phyloP scores from a whole-genome alignment of 2,113 vertebrate species.

The Callionymus lyra region DNA sequence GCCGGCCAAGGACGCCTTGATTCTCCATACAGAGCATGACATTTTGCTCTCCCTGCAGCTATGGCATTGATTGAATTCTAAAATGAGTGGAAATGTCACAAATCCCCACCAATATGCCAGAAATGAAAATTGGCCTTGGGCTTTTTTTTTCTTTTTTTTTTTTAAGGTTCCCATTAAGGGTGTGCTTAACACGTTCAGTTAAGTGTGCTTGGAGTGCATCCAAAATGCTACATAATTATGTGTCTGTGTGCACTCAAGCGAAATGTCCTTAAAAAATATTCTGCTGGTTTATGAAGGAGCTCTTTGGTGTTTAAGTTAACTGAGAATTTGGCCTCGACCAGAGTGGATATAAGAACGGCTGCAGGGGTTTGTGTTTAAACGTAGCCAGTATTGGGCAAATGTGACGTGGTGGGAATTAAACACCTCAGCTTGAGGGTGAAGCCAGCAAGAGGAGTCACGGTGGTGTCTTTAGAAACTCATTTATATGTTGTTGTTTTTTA shows the following conservation, averaged over 20 bases:
- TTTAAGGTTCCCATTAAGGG: slow-evolving; percentile 46
- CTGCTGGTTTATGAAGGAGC: too few relatives aligned
- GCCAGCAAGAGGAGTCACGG: too few relatives aligned
- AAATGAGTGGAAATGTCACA: slow-evolving; percentile 60
- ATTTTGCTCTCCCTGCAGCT: slow-evolving; percentile 46
- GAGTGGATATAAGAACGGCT: too few relatives aligned
- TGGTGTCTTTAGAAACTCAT: too few relatives aligned
- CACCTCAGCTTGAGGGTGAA: too few relatives aligned
- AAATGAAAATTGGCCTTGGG: slow-evolving; percentile 57
- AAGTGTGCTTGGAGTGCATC: slow-evolving; percentile 51
- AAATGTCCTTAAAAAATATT: slow-evolving; percentile 32
- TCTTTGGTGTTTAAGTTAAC: too few relatives aligned
- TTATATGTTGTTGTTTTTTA: too few relatives aligned
- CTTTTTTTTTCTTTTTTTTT: slow-evolving; percentile 15
- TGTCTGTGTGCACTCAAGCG: slow-evolving; percentile 33
- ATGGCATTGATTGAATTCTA: slow-evolving; percentile 59
- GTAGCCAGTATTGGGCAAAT: too few relatives aligned
- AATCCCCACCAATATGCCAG: slow-evolving; percentile 40
- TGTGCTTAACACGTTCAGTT: slow-evolving; percentile 50
- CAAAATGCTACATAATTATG: slow-evolving; percentile 46
- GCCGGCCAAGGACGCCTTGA: slow-evolving; percentile 50
- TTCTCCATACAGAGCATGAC: slow-evolving; percentile 50
- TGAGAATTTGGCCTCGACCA: too few relatives aligned
- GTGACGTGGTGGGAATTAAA: too few relatives aligned
- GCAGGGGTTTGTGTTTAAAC: too few relatives aligned